A percentile compares a stretch with the other conserved stretches of the same genome.
Conservation (phyloP, 2,888 invertebrate species). For the Hypomecis atomaria region DNA sequence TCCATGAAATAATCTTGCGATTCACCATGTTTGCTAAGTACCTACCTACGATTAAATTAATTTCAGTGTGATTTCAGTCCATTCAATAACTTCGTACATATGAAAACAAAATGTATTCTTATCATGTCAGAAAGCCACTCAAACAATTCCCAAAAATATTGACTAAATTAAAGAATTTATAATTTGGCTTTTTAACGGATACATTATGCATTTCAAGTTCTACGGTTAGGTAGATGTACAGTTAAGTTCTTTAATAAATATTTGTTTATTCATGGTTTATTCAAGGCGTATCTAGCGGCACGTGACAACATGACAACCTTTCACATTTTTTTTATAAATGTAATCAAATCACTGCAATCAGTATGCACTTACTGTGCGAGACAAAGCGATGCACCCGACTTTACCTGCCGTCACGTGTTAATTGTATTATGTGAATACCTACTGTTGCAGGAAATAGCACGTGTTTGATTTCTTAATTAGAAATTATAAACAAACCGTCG, state of each 20-base stretch:
- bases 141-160: conserved; percentile 2
- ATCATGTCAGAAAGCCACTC: background rate
- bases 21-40: too few species aligned
- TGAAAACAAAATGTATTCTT: too few species aligned
- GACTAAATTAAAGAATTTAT: background rate
- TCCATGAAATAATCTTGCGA: too few species aligned
- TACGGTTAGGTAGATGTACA: background rate
- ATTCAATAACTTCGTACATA: too few species aligned
- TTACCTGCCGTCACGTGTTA: background rate
- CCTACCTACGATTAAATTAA: too few species aligned
- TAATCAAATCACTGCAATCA: conserved; percentile 16
- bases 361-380: conserved; percentile 11
- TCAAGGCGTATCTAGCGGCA: conserved; percentile 9
- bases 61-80: too few species aligned
- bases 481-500: too few species aligned
- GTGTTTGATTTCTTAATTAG: conserved; percentile 14
- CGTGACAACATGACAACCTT: conserved; percentile 24
- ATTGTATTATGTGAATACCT: conserved; percentile 2
- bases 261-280: conserved; percentile 20
- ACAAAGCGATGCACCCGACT: conserved; percentile 16
- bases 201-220: background rate
- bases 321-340: conserved; percentile 21
- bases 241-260: conserved; percentile 9
- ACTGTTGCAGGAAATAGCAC: conserved; percentile 8
- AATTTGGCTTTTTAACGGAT: background rate